A percentile compares a stretch with the other conserved stretches of the same genome.
Evolutionary conservation across 2,113 vertebrate species (phyloP).

Genomic region (Andinoacara biseriatus): DNA sequence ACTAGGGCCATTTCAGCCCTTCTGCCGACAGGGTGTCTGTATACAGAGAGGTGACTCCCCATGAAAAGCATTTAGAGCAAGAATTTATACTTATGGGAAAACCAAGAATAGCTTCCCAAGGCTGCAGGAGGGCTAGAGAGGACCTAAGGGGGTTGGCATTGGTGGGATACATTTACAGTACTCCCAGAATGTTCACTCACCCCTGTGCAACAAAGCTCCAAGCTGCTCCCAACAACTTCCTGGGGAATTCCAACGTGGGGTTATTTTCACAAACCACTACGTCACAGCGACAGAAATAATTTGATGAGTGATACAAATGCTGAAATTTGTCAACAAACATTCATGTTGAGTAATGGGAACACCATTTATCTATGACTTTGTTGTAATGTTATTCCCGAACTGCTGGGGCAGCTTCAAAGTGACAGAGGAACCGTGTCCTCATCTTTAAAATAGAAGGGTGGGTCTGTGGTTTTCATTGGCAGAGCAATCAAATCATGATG

Average conservation of each 20-base stretch:
- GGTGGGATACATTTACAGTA: conserved; percentile 56
- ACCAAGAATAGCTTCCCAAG: conserved; percentile 71
- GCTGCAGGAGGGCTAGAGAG: conserved; percentile 55
- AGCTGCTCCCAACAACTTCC: conserved; percentile 49
- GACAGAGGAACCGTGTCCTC: conserved; percentile 1
- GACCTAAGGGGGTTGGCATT: conserved; percentile 8
- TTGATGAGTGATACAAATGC: conserved; percentile 58
- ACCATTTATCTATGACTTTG: conserved; percentile 36
- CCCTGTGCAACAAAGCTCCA: conserved; percentile 38
- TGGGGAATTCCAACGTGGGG: conserved; percentile 61
- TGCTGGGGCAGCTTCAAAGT: conserved; percentile 6
- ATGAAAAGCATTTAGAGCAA: conserved; percentile 64
- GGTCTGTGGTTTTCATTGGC: not conserved
- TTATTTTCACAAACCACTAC: conserved; percentile 51
- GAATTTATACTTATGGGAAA: conserved; percentile 72
- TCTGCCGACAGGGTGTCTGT: conserved; percentile 23
- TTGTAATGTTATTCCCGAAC: conserved; percentile 11
- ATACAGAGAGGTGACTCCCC: conserved; percentile 35
- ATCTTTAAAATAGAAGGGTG: conserved; percentile 33
- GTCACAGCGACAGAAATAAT: conserved; percentile 60
- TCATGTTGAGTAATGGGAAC: conserved; percentile 46
- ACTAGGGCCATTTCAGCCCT: not conserved
- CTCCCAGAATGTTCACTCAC: conserved; percentile 47
- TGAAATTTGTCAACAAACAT: conserved; percentile 68
- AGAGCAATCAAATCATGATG: not conserved